Evolutionary conservation across 2,113 vertebrate species (phyloP).

Genomic region (Globicephala melas): DNA sequence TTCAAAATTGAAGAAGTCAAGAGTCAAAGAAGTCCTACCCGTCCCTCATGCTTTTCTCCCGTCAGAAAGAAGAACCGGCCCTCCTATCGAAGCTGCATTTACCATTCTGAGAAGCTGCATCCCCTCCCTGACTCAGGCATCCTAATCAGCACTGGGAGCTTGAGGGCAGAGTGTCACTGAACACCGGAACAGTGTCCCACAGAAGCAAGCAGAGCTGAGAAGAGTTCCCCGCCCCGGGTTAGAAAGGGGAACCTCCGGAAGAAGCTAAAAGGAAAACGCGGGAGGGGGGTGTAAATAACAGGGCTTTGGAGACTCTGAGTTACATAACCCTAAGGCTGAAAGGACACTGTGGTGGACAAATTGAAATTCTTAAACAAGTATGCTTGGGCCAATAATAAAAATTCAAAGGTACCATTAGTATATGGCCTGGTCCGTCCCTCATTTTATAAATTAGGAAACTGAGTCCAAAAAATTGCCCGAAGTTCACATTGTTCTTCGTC

Average conservation of each 20-base stretch:
- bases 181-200: neutral
- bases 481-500: neutral
- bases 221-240: neutral
- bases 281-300: neutral
- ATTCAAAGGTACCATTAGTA: neutral
- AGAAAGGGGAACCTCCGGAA: neutral
- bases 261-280: neutral
- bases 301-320: neutral
- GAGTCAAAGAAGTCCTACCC: neutral
- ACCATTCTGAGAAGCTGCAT: neutral
- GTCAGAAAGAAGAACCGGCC: neutral
- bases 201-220: neutral
- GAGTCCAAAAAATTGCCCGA: neutral
- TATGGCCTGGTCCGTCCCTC: neutral
- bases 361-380: neutral
- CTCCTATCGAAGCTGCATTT: neutral
- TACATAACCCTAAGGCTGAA: neutral
- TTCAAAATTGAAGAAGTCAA: slow-evolving; percentile 1
- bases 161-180: neutral
- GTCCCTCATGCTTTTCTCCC: neutral
- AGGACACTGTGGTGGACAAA: neutral
- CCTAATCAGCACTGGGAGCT: neutral
- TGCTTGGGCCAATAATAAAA: neutral
- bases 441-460: neutral
- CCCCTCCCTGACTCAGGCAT: neutral